Evolutionary conservation across 2,888 invertebrate species (phyloP).

Genomic region (Oscheius onirici): DNA sequence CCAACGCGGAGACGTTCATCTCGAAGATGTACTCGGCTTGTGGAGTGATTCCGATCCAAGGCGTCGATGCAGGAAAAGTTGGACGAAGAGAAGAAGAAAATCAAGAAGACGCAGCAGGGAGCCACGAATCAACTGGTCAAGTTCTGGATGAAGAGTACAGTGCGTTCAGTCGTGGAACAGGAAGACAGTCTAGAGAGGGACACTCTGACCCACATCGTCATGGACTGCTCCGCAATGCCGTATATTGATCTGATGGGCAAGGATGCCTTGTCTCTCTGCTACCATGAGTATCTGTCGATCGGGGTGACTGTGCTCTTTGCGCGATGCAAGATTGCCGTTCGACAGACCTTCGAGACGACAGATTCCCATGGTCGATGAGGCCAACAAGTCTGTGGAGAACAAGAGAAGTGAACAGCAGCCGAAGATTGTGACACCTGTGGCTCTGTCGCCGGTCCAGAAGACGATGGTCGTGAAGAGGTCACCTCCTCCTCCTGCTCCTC

Average conservation of each 20-base stretch:
- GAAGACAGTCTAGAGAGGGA: constrained; percentile 2
- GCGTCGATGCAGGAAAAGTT: constrained; percentile 29
- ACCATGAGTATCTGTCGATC: constrained; percentile 52
- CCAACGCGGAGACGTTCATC: constrained; percentile 73
- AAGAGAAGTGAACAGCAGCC: neutral
- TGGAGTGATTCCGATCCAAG: constrained; percentile 48
- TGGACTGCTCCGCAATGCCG: constrained; percentile 72
- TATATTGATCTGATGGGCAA: constrained; percentile 68
- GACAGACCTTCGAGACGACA: constrained; percentile 58
- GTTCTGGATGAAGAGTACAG: neutral
- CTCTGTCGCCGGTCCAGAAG: constrained; percentile 13
- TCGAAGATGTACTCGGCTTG: constrained; percentile 45
- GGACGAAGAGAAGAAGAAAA: constrained; percentile 28
- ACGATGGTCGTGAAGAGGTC: constrained; percentile 14
- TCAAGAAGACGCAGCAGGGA: constrained; percentile 5
- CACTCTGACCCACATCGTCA: constrained; percentile 58
- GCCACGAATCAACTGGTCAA: neutral
- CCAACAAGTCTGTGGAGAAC: neutral
- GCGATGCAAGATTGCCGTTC: constrained; percentile 59
- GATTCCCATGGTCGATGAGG: constrained; percentile 50
- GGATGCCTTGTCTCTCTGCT: constrained; percentile 55
- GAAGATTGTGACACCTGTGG: neutral
- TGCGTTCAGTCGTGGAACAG: constrained; percentile 4
- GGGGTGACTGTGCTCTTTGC: constrained; percentile 60
- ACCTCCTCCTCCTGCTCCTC: no score